Base-by-base conservation (phyloP, 2,113 vertebrate species). In the Sphaerodactylus townsendi region DNA sequence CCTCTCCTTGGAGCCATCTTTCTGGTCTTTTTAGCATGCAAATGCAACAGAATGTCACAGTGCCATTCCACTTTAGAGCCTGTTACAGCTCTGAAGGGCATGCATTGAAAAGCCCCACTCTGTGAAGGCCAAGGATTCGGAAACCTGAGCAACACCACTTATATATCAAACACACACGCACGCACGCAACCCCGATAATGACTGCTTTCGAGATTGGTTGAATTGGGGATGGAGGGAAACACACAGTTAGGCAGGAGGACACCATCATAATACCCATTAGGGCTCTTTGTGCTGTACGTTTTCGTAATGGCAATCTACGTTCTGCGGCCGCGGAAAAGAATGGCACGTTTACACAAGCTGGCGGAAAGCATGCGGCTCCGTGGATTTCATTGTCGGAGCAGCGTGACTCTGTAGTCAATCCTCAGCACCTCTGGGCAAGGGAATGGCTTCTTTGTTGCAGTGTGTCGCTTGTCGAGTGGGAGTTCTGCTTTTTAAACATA, bases 201-300 rank as follows among this genome's bases (percentile, higher is more conserved):
- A 39, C 28, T 82, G 46, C 77, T 85, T 81, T 37, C 56, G 1
- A 4, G 71, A 15, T 56, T 25, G 83, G 17, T 78, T 87, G 23
- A 69, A 85, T 37, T 89, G 72, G 2, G 1, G 66, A 79, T 41
- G 68, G 28, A 85, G 83, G 81, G 6, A 75, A 21, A 82, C 9
- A 39, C 46, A 6, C 48, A 81, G 64, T 69, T 81, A 30, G 28
- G 10, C 17, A 79, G 50, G 64, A 75, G 53, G 75, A 15, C 53
- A 59, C 48, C 53, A 30, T 65, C 30, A 59, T 70, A 77, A n/a
- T 33, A 39, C 10, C 30, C 13, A 17, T 70, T 77, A 62, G 25
- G 70, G 35, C 66, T 7, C 4, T 46, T 68, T 0, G 0, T 81
- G 50, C 56, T 59, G 0, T 13, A 10, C 30, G 50, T 81, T 85